phyloP scores from a whole-genome alignment of 2,113 vertebrate genomes.

The Pandion haliaetus region DNA sequence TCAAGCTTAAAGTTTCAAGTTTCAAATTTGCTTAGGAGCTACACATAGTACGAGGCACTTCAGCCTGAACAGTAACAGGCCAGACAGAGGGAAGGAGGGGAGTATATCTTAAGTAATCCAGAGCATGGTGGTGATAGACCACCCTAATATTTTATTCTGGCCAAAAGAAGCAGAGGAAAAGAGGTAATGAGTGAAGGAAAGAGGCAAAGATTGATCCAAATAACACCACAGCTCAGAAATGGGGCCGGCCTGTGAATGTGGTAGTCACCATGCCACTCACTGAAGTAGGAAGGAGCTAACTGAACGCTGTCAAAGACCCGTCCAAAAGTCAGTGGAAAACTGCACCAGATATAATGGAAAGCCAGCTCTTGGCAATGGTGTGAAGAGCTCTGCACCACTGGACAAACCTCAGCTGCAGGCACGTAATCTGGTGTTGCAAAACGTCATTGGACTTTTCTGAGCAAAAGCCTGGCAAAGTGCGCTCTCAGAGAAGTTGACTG shows the following conservation, averaged over 20 bases:
- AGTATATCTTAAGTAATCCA: not conserved
- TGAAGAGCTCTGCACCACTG: not conserved
- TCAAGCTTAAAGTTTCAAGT: not conserved
- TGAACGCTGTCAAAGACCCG: not conserved
- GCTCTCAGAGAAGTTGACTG: not conserved
- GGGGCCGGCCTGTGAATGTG: not conserved
- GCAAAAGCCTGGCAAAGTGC: not conserved
- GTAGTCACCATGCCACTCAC: rapidly evolving
- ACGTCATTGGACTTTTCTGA: not conserved
- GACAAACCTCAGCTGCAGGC: not conserved
- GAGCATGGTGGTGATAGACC: not conserved
- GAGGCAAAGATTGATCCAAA: not conserved
- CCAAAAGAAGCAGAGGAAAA: not conserved
- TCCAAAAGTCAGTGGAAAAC: not conserved
- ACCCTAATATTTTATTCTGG: not conserved
- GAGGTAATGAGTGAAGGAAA: not conserved
- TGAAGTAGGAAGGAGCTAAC: not conserved
- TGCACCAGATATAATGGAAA: not conserved
- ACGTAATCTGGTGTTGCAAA: not conserved
- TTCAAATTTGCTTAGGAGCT: not conserved
- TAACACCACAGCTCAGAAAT: not conserved
- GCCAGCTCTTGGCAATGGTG: not conserved
- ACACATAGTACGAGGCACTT: not conserved
- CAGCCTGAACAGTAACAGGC: not conserved
- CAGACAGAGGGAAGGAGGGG: not conserved